phyloP scores from a whole-genome alignment of 2,113 vertebrate species.

The Sterrhoptilus dennistouni region DNA sequence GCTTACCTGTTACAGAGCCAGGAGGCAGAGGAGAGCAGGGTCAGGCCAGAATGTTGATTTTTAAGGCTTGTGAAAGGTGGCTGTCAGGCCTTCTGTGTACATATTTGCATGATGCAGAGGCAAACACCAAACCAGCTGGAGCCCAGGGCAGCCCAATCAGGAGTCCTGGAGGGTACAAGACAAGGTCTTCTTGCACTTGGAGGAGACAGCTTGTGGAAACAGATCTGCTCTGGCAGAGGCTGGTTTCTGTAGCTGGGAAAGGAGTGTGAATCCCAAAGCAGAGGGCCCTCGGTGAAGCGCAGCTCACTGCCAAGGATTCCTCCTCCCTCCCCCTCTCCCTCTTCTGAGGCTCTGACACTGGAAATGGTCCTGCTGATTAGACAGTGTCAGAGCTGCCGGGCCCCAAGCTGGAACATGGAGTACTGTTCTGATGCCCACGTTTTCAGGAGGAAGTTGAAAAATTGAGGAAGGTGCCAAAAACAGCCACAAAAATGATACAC shows the following conservation, averaged over 20 bases:
- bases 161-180: not conserved
- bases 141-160: not conserved
- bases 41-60: not conserved
- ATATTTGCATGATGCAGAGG: not conserved
- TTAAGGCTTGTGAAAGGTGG: not conserved
- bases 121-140: not conserved
- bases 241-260: not conserved
- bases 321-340: conserved; percentile 33
- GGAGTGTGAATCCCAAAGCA: not conserved
- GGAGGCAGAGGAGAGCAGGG: not conserved
- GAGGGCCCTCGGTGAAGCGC: not conserved
- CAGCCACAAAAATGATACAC: conserved; percentile 31
- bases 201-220: not conserved
- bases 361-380: conserved; percentile 53
- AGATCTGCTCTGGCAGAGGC: conserved; percentile 8
- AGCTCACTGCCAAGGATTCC: conserved; percentile 34
- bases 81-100: not conserved
- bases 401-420: not conserved
- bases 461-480: conserved; percentile 55
- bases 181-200: not conserved
- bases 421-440: conserved; percentile 57
- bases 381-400: conserved; percentile 23
- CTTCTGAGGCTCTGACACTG: conserved; percentile 13
- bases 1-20: not conserved
- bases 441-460: conserved; percentile 65